A percentile compares a stretch with the other conserved stretches of the same genome.
Evolutionary conservation across 1,140 invertebrate species (phyloP).

Genomic region (Orussus abietinus): DNA sequence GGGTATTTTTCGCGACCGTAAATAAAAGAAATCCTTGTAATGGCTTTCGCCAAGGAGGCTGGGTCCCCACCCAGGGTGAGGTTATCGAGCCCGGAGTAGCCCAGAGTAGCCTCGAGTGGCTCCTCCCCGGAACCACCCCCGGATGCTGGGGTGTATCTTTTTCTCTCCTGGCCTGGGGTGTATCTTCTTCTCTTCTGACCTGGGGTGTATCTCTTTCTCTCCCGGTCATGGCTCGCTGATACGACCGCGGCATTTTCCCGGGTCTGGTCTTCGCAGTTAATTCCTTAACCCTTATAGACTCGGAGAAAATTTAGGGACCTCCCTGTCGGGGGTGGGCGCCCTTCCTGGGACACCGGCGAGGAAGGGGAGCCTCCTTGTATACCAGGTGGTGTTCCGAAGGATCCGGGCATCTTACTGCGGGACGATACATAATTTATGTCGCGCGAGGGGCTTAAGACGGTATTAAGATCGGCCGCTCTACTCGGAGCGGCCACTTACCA

Average conservation of each 20-base stretch:
- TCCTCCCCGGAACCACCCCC: constrained; percentile 19
- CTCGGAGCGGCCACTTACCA: constrained; percentile 26
- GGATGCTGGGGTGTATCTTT: constrained; percentile 1
- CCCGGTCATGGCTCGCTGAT: too few relatives aligned
- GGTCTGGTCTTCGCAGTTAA: constrained; percentile 32
- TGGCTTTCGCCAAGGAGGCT: constrained; percentile 38
- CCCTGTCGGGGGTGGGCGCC: constrained; percentile 7
- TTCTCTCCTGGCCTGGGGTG: too few relatives aligned
- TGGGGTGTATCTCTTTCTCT: constrained; percentile 13
- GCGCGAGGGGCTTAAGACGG: constrained; percentile 49
- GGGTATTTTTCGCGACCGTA: constrained; percentile 44
- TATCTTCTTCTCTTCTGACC: neutral
- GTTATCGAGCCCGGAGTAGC: constrained; percentile 46
- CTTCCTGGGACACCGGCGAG: constrained; percentile 17
- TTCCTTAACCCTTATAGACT: constrained; percentile 54
- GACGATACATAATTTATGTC: constrained; percentile 57
- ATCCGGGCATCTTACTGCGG: constrained; percentile 51
- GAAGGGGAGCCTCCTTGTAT: too few relatives aligned
- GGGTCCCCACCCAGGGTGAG: constrained; percentile 17
- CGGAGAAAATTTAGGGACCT: constrained; percentile 46
- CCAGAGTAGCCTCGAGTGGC: too few relatives aligned
- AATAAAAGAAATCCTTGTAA: constrained; percentile 56
- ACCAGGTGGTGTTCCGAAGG: constrained; percentile 53
- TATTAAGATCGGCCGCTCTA: constrained; percentile 54
- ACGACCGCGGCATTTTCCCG: too few relatives aligned